A percentile compares a stretch with the other conserved stretches of the same genome.
These are phyloP conservation scores for Emmelina monodactyla DNA, from an alignment of 2,888 invertebrate genomes.

Conservation along the genomic window DNA sequence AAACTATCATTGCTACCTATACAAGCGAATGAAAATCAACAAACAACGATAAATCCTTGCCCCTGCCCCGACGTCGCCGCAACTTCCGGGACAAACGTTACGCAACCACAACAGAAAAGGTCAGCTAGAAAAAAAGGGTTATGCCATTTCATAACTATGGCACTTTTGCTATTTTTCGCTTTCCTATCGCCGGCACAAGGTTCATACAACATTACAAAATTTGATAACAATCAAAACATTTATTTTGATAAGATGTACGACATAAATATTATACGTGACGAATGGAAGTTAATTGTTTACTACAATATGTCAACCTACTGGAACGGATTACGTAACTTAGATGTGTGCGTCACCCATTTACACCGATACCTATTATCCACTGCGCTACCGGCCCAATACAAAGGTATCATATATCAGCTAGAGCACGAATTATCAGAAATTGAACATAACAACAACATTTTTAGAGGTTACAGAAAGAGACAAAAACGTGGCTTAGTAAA, in stretches of 20 bases:
- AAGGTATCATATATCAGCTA: not conserved
- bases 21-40: too few relatives aligned
- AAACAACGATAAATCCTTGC: too few relatives aligned
- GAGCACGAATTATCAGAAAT: slow-evolving; percentile 1
- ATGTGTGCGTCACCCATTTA: slow-evolving; percentile 4
- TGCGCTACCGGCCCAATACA: not conserved
- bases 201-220: not conserved
- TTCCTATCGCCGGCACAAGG: not conserved
- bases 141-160: too few relatives aligned
- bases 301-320: slow-evolving; percentile 9
- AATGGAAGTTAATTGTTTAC: slow-evolving; percentile 8
- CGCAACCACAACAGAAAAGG: too few relatives aligned
- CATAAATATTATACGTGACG: slow-evolving; percentile 4
- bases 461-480: not conserved
- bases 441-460: not conserved
- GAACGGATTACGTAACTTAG: slow-evolving; percentile 2
- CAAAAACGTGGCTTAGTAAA: slow-evolving; percentile 5
- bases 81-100: too few relatives aligned
- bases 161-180: not conserved
- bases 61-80: not conserved
- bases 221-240: slow-evolving; percentile 4
- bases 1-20: slow-evolving; percentile 2
- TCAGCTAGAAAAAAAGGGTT: too few relatives aligned
- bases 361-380: not conserved
- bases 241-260: slow-evolving; percentile 7